Evolutionary conservation across 2,797 vertebrate genomes (phyloP).

Genomic region (Mus spretus): DNA sequence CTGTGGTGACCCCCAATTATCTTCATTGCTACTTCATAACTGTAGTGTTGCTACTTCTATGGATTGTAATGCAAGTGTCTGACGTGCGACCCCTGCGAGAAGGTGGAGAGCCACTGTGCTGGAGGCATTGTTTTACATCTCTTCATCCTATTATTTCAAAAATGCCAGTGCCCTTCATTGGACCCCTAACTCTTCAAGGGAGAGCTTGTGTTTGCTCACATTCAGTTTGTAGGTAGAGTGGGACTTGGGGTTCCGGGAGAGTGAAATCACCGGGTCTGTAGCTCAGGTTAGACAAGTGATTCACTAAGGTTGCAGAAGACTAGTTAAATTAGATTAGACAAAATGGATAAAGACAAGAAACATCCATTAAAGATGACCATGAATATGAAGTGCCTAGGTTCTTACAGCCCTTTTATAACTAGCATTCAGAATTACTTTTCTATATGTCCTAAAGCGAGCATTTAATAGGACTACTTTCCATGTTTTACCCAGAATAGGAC

Average conservation of each 20-base stretch:
- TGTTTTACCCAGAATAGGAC: not conserved
- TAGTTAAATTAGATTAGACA: not conserved
- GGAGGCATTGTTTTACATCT: not conserved
- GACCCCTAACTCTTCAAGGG: not conserved
- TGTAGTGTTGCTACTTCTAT: not conserved
- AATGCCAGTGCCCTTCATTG: not conserved
- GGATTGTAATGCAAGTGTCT: not conserved
- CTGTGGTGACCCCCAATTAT: not conserved
- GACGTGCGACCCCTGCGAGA: not conserved
- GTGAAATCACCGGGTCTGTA: not conserved
- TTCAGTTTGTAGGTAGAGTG: not conserved
- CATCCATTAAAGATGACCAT: not conserved
- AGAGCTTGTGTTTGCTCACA: not conserved
- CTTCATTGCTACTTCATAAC: not conserved
- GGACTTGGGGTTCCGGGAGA: not conserved
- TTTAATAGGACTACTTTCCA: not conserved
- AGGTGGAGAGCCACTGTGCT: not conserved
- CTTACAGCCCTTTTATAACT: not conserved
- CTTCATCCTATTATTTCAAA: not conserved
- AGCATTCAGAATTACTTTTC: slow-evolving; percentile 15
- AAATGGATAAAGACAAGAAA: not conserved
- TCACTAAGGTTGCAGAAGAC: not conserved
- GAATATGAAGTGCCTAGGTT: not conserved
- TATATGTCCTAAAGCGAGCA: not conserved
- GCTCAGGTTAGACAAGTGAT: not conserved